These are phyloP conservation scores for Phyllostomus hastatus DNA, from an alignment of 2,113 vertebrate genomes.

Conservation along the genomic window DNA sequence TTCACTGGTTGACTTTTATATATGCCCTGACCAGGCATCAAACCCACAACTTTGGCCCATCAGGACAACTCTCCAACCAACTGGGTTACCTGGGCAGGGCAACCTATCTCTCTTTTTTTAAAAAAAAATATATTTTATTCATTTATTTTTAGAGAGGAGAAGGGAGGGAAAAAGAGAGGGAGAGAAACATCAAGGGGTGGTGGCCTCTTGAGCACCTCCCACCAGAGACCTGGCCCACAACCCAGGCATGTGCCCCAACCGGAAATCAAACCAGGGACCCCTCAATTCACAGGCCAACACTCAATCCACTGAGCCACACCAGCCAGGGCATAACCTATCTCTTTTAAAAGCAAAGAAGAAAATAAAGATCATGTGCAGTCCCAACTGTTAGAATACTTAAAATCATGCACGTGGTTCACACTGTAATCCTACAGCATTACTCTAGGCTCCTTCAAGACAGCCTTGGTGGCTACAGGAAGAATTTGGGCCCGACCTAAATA, in stretches of 20 bases:
- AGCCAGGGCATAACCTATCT: neutral
- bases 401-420: neutral
- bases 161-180: too few species aligned
- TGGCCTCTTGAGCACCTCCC: too few species aligned
- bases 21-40: neutral
- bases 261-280: too few species aligned
- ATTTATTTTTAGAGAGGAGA: too few species aligned
- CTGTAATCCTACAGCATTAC: neutral
- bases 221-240: too few species aligned
- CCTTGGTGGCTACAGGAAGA: neutral
- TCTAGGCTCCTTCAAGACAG: neutral
- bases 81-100: neutral
- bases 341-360: neutral
- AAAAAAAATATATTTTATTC: too few species aligned
- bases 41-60: neutral
- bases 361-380: neutral
- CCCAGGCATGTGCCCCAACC: too few species aligned
- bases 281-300: too few species aligned
- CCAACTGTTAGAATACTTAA: neutral
- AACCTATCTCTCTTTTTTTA: too few species aligned
- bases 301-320: too few species aligned
- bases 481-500: neutral
- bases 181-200: too few species aligned
- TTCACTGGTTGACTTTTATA: neutral
- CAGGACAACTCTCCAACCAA: too few species aligned